A percentile compares a stretch with the other conserved stretches of the same genome.
Conservation (phyloP, 2,888 invertebrate genomes). For the Sturmia bella region DNA sequence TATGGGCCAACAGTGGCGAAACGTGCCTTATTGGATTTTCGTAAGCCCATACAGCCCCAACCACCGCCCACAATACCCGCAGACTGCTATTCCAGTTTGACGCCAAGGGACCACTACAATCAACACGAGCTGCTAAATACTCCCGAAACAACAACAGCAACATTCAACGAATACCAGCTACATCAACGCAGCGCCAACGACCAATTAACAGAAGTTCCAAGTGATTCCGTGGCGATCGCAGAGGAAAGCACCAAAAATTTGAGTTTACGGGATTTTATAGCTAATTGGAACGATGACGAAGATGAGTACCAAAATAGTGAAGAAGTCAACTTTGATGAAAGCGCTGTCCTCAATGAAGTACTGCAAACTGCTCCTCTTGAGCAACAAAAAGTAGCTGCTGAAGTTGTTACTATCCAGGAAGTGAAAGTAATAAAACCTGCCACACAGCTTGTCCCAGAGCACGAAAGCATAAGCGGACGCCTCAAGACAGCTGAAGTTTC, state of each 20-base stretch:
- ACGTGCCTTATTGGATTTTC: slow-evolving; percentile 74
- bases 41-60: slow-evolving; percentile 71
- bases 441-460: neutral
- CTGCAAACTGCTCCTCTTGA: slow-evolving; percentile 68
- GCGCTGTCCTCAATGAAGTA: slow-evolving; percentile 43
- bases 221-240: neutral
- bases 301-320: slow-evolving; percentile 75
- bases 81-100: slow-evolving; percentile 45
- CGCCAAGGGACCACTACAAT: slow-evolving; percentile 56
- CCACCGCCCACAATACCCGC: slow-evolving; percentile 41
- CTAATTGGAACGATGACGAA: slow-evolving; percentile 82
- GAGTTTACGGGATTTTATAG: slow-evolving; percentile 80
- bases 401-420: slow-evolving; percentile 5
- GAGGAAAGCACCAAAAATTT: slow-evolving; percentile 74
- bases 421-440: neutral
- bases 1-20: slow-evolving; percentile 56
- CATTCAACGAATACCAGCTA: slow-evolving; percentile 49
- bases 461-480: neutral
- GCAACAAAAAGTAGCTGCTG: slow-evolving; percentile 21
- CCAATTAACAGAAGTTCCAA: neutral
- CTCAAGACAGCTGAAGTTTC: neutral
- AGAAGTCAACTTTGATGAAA: slow-evolving; percentile 62
- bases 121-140: slow-evolving; percentile 54
- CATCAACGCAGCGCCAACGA: slow-evolving; percentile 2
- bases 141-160: slow-evolving; percentile 51